Evolutionary conservation across 1,140 invertebrate genomes (phyloP).

Genomic region (Drosophila navojoa): DNA sequence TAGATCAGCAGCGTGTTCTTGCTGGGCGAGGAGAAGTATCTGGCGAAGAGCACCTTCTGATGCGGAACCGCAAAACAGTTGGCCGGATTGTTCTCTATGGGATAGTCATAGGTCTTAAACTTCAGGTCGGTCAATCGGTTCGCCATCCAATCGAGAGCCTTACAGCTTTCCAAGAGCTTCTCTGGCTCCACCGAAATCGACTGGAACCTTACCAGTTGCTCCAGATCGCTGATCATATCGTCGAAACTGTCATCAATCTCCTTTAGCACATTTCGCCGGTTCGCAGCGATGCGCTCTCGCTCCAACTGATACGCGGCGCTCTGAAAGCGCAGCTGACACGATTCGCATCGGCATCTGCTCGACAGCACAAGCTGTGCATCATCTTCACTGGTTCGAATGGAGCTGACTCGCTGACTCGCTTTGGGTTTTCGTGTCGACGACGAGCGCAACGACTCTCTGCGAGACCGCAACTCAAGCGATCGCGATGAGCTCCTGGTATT

Average conservation of each 20-base stretch:
- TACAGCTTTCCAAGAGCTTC: background rate
- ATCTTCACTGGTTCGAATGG: background rate
- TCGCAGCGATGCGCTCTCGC: background rate
- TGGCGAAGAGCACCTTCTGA: constrained; percentile 38
- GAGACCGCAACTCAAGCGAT: no score
- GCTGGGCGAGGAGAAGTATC: constrained; percentile 40
- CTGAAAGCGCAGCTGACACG: background rate
- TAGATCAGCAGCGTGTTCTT: constrained; percentile 48
- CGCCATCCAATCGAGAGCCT: constrained; percentile 22
- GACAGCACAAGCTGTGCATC: background rate
- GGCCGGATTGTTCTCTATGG: background rate
- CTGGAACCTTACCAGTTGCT: background rate
- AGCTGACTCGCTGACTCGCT: background rate
- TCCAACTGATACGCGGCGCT: background rate
- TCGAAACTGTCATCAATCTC: background rate
- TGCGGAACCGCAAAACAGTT: background rate
- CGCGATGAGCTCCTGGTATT: no score
- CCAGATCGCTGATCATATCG: background rate
- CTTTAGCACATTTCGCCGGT: background rate
- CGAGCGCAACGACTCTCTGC: background rate
- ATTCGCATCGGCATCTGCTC: background rate
- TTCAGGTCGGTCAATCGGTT: constrained; percentile 5
- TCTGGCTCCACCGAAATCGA: constrained; percentile 18
- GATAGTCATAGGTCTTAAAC: constrained; percentile 7
- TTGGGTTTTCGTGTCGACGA: background rate